Percentiles rank a stretch among this genome's conserved stretches.
phyloP scores from a whole-genome alignment of 2,797 vertebrate genomes.

The Huso huso region DNA sequence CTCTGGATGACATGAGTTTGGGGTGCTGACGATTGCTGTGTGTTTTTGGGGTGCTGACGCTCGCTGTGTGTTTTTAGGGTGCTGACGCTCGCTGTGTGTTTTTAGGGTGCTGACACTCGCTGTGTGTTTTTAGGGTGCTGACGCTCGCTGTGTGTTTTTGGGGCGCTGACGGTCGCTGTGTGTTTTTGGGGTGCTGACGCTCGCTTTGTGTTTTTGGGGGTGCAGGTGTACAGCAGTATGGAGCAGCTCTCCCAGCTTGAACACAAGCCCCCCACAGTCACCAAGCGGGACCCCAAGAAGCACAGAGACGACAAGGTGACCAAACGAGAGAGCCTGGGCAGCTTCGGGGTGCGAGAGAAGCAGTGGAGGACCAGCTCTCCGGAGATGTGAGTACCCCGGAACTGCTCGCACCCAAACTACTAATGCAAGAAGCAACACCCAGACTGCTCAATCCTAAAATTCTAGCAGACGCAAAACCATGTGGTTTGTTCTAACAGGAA shows the following conservation, averaged over 20 bases:
- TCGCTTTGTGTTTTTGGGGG: constrained; percentile 12
- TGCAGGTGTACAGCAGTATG: constrained; percentile 89
- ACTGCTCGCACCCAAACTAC: neutral
- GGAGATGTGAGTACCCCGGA: constrained; percentile 69
- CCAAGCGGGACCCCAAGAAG: constrained; percentile 69
- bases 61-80: too few relatives aligned
- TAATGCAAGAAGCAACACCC: too few relatives aligned
- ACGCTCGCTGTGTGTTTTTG: neutral
- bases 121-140: constrained; percentile 11
- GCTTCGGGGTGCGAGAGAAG: constrained; percentile 80
- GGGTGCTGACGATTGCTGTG: too few relatives aligned
- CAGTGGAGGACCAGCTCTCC: constrained; percentile 78
- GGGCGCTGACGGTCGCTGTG: too few relatives aligned
- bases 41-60: too few relatives aligned
- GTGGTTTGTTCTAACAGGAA: constrained; percentile 56
- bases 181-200: neutral
- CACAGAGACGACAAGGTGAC: constrained; percentile 72
- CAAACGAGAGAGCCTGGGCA: constrained; percentile 80
- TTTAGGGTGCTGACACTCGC: neutral
- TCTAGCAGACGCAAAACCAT: neutral
- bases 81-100: too few relatives aligned
- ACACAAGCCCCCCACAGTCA: constrained; percentile 69
- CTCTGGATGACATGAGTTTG: too few relatives aligned
- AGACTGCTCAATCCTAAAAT: too few relatives aligned
- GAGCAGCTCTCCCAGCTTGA: constrained; percentile 85